A percentile compares a stretch with the other conserved stretches of the same genome.
Evolutionary conservation across 2,113 vertebrate species (phyloP).

Genomic region (Opisthocomus hoazin): DNA sequence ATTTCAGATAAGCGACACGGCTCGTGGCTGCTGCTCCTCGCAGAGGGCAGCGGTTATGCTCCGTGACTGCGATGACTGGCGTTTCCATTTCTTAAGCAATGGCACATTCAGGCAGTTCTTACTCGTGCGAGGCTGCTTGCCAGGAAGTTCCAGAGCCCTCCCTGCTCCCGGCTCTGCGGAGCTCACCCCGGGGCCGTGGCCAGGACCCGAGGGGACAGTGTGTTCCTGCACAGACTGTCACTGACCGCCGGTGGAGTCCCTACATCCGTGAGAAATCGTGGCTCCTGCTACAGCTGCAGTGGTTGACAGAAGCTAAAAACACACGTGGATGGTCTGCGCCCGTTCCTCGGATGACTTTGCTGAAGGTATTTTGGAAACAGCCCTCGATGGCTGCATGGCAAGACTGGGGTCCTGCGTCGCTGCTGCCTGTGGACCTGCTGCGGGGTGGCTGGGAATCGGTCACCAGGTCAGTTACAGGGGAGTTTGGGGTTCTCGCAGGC

Average conservation of each 20-base stretch:
- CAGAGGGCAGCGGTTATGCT: not conserved
- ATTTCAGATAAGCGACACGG: accelerated
- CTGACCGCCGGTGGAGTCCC: accelerated
- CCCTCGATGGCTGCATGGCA: not conserved
- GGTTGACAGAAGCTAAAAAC: not conserved
- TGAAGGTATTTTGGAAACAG: not conserved
- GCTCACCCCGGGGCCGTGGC: not conserved
- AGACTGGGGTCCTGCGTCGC: not conserved
- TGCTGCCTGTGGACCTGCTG: not conserved
- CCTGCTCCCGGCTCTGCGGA: not conserved
- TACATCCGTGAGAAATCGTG: accelerated
- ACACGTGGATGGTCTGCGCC: accelerated
- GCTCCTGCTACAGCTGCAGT: accelerated
- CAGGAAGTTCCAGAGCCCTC: accelerated
- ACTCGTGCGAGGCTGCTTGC: accelerated
- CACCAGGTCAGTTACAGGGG: accelerated
- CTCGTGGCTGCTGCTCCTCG: not conserved
- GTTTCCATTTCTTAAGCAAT: not conserved
- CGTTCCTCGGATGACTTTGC: not conserved
- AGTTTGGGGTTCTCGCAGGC: too few relatives aligned
- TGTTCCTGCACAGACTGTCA: too few relatives aligned
- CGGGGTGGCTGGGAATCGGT: accelerated
- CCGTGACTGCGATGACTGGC: accelerated
- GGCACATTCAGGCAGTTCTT: not conserved
- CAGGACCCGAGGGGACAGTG: accelerated